Conservation (phyloP, 2,888 invertebrate species). For the Aspidiotus rigidus region DNA sequence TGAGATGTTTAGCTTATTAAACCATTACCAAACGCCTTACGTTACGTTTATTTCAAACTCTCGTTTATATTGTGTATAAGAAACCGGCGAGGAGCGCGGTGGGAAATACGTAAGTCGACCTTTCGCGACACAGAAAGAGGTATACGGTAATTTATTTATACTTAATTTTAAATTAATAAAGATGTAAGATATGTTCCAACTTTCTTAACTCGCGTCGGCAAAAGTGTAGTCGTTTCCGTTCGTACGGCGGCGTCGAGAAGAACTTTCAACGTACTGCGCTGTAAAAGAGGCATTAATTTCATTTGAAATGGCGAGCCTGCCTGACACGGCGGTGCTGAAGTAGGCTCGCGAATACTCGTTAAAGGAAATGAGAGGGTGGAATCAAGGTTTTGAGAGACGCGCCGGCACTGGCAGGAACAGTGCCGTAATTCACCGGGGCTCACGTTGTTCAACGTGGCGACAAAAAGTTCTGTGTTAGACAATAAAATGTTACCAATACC, state of each 20-base stretch:
- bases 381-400: no score
- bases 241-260: background rate
- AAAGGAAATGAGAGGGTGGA: no score
- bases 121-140: background rate
- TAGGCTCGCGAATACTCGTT: no score
- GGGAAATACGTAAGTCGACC: conserved; percentile 17
- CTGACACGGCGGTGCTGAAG: no score
- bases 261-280: background rate
- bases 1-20: conserved; percentile 29
- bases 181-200: conserved; percentile 29
- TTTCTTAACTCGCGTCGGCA: conserved; percentile 17
- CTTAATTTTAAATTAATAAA: conserved; percentile 28
- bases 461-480: no score
- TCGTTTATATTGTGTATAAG: background rate
- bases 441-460: no score
- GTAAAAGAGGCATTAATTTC: no score
- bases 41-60: conserved; percentile 29
- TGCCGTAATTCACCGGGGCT: no score
- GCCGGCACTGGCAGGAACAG: no score
- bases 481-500: no score
- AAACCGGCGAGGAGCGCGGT: conserved; percentile 6
- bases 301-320: no score
- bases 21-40: conserved; percentile 29
- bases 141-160: conserved; percentile 23
- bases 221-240: conserved; percentile 7